These are phyloP conservation scores for Microplitis deprimator DNA, from an alignment of 2,888 invertebrate genomes.

Conservation along the genomic window DNA sequence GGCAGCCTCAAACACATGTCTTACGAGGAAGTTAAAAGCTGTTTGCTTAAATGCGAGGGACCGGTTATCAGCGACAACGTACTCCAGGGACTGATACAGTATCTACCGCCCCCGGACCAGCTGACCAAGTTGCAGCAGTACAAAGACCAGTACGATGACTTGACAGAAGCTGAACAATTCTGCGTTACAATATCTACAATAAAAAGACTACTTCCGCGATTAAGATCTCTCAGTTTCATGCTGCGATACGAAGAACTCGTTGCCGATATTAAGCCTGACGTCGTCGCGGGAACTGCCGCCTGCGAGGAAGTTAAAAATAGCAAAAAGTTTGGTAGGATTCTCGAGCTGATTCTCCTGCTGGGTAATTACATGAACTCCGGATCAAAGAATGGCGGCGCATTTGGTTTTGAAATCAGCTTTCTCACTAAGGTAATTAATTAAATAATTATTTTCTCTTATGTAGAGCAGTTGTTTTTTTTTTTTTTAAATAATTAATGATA, in stretches of 20 bases:
- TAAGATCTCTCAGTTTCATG: conserved; percentile 92
- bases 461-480: no score
- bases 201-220: conserved; percentile 86
- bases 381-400: conserved; percentile 92
- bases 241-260: conserved; percentile 90
- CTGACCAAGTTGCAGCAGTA: conserved; percentile 86
- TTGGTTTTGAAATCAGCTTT: conserved; percentile 97
- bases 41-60: conserved; percentile 90
- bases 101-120: conserved; percentile 93
- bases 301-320: conserved; percentile 94
- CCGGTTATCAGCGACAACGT: conserved; percentile 88
- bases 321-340: conserved; percentile 89
- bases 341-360: conserved; percentile 89
- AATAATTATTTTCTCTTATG: conserved; percentile 22
- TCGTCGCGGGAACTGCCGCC: conserved; percentile 95
- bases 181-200: conserved; percentile 91
- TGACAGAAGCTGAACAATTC: conserved; percentile 96
- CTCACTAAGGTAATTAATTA: conserved; percentile 84
- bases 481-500: conserved; percentile 22
- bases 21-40: conserved; percentile 85
- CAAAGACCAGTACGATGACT: conserved; percentile 83
- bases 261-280: conserved; percentile 90
- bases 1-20: conserved; percentile 89
- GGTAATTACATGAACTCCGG: conserved; percentile 99
- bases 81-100: conserved; percentile 90